Evolutionary conservation across 1,140 invertebrate genomes (phyloP).

Genomic region (Diachasma alloeum): DNA sequence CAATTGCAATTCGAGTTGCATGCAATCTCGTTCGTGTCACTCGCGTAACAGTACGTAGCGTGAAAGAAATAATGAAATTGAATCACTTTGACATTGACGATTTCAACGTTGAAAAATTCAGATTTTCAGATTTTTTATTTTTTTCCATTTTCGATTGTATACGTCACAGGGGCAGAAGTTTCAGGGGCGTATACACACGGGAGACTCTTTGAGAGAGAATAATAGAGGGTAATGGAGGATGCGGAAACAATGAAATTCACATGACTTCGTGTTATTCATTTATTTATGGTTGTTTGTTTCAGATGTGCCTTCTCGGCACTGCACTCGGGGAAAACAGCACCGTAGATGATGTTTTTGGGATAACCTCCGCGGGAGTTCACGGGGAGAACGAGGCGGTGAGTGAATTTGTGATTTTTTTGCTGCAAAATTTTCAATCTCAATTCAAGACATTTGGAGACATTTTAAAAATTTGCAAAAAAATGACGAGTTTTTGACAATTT

Average conservation of each 20-base stretch:
- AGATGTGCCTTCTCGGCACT: constrained; percentile 56
- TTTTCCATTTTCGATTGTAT: neutral
- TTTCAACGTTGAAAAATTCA: neutral
- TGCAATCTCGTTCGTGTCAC: constrained; percentile 25
- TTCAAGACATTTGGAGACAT: too few relatives aligned
- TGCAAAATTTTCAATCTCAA: too few relatives aligned
- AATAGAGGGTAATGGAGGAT: neutral
- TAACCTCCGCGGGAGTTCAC: constrained; percentile 45
- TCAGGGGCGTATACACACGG: too few relatives aligned
- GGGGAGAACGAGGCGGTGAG: constrained; percentile 46
- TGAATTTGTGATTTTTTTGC: constrained; percentile 36
- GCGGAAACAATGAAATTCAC: neutral
- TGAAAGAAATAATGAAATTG: constrained; percentile 25
- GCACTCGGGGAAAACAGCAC: constrained; percentile 57
- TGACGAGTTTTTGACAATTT: too few relatives aligned
- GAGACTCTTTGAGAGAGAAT: neutral
- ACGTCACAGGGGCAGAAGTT: neutral
- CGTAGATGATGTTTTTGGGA: constrained; percentile 50
- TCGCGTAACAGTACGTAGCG: constrained; percentile 13
- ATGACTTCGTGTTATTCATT: constrained; percentile 3
- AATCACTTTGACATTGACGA: constrained; percentile 19
- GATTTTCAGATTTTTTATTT: neutral
- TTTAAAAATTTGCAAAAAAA: too few relatives aligned
- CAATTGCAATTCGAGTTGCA: constrained; percentile 15
- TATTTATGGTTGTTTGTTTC: constrained; percentile 35